Conservation (phyloP, 2,113 vertebrate genomes). For the Prietella phreatophila region DNA sequence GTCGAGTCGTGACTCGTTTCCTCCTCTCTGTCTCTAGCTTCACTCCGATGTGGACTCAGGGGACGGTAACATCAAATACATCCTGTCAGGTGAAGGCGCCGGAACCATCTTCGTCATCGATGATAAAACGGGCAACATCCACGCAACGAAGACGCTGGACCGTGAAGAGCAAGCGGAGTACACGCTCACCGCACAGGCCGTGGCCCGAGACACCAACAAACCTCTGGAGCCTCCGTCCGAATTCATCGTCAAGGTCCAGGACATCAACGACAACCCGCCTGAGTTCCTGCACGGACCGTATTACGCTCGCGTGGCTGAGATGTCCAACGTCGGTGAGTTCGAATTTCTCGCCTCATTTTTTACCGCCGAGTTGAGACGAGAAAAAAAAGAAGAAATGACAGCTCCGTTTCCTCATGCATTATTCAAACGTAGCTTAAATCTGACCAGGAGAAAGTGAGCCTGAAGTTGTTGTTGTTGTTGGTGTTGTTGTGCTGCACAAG, state of each 20-base stretch:
- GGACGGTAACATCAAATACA: conserved; percentile 94
- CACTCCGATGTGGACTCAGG: conserved; percentile 96
- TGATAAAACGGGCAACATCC: conserved; percentile 98
- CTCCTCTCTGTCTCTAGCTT: conserved; percentile 75
- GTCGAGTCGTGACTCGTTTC: not conserved
- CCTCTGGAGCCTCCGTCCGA: conserved; percentile 94
- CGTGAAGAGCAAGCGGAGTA: conserved; percentile 96
- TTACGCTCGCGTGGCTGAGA: conserved; percentile 93
- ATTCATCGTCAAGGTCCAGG: conserved; percentile 99
- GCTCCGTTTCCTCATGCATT: conserved; percentile 48
- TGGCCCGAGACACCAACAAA: conserved; percentile 89
- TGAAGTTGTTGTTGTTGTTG: conserved; percentile 31
- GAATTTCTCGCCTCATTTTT: conserved; percentile 17
- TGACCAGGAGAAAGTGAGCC: conserved; percentile 42
- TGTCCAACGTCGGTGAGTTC: conserved; percentile 95
- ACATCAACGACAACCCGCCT: conserved; percentile 97
- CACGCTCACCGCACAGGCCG: conserved; percentile 93
- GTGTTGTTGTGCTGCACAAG: conserved; percentile 19
- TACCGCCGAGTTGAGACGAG: not conserved
- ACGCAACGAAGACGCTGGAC: conserved; percentile 96
- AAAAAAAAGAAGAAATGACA: not conserved
- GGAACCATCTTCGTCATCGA: conserved; percentile 99
- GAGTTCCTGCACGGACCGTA: conserved; percentile 95
- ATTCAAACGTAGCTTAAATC: conserved; percentile 45
- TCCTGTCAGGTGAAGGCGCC: conserved; percentile 96